These are phyloP conservation scores for Platalea minor DNA, from an alignment of 2,797 vertebrate species.

Conservation along the genomic window DNA sequence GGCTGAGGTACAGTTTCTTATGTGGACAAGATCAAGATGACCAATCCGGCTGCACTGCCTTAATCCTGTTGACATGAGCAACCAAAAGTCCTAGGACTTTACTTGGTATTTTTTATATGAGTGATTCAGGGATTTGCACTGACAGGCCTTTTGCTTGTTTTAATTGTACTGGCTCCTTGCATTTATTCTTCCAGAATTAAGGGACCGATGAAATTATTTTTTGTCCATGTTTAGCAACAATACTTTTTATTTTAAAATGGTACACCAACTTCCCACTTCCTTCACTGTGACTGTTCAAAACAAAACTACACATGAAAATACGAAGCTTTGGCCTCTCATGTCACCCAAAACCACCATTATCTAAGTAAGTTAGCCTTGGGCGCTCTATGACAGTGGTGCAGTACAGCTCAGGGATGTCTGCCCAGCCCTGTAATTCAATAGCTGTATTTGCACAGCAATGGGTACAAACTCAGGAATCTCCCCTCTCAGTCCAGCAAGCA, in stretches of 20 bases:
- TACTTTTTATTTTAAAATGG: background rate
- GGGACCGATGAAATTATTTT: background rate
- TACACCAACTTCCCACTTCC: background rate
- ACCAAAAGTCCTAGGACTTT: background rate
- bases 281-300: background rate
- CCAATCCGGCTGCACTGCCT: background rate
- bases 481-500: background rate
- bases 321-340: background rate
- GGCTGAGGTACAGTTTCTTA: background rate
- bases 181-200: background rate
- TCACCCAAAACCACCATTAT: background rate
- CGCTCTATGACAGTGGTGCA: fast-evolving
- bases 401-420: background rate
- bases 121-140: background rate
- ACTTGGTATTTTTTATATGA: background rate
- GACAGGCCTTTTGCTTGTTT: background rate
- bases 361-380: background rate
- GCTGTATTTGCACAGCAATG: background rate
- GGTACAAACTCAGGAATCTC: background rate
- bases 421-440: background rate
- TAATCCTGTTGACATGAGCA: background rate
- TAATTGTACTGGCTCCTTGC: background rate
- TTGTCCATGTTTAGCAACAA: background rate
- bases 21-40: background rate
- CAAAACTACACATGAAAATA: background rate